Percentiles rank a stretch among this genome's conserved stretches.
These are phyloP conservation scores for Girardinus metallicus DNA, from an alignment of 2,797 vertebrate species.

Conservation along the genomic window DNA sequence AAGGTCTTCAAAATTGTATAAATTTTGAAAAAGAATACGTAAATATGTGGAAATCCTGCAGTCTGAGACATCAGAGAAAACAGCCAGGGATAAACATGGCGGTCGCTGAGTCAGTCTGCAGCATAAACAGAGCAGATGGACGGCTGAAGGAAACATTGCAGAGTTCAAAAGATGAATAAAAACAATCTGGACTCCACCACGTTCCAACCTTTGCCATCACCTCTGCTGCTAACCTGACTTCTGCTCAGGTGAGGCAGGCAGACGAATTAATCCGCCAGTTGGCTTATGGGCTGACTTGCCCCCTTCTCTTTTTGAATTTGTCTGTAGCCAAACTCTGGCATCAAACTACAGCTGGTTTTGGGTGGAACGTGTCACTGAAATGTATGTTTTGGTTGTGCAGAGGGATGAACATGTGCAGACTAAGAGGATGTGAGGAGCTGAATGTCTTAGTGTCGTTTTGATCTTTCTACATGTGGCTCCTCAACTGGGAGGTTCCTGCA, in stretches of 20 bases:
- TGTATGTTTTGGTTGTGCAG: background rate
- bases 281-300: too few relatives aligned
- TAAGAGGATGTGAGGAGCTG: background rate
- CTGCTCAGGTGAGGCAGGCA: too few relatives aligned
- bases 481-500: background rate
- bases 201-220: background rate
- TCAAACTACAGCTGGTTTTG: background rate
- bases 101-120: background rate
- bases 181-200: background rate
- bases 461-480: background rate
- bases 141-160: background rate
- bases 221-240: background rate
- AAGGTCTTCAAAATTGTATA: background rate
- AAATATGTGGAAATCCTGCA: background rate
- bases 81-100: background rate
- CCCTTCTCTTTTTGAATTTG: background rate
- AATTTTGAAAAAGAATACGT: background rate
- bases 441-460: background rate
- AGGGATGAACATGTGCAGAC: background rate
- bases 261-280: background rate
- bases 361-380: background rate
- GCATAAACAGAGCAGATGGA: slow-evolving; percentile 1
- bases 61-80: background rate
- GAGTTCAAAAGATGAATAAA: background rate
- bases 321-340: background rate